phyloP scores from a whole-genome alignment of 1,140 invertebrate species.

The Oryzaephilus surinamensis region DNA sequence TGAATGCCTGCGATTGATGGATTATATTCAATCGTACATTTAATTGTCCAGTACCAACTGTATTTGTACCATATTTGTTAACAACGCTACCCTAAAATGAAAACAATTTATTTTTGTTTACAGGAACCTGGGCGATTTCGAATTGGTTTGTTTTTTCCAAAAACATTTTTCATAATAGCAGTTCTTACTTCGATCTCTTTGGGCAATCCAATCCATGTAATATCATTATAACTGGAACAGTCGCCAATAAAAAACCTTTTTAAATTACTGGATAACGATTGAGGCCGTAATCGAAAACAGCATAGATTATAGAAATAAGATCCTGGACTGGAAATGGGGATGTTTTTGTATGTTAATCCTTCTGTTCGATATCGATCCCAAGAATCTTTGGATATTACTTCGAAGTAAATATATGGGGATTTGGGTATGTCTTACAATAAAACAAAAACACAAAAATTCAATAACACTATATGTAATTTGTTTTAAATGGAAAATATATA shows the following conservation, averaged over 20 bases:
- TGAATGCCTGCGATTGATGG: constrained; percentile 28
- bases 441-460: neutral
- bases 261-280: constrained; percentile 16
- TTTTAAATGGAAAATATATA: constrained; percentile 4
- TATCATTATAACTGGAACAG: constrained; percentile 24
- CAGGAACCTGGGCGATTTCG: too few relatives aligned
- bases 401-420: constrained; percentile 27
- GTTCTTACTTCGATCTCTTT: constrained; percentile 21
- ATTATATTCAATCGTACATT: constrained; percentile 22
- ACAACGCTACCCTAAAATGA: constrained; percentile 19
- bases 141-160: too few relatives aligned
- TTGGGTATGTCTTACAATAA: constrained; percentile 15
- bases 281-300: constrained; percentile 23
- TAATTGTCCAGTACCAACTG: constrained; percentile 21
- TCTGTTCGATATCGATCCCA: constrained; percentile 28
- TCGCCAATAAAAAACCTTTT: constrained; percentile 30
- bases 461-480: neutral
- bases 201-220: constrained; percentile 24
- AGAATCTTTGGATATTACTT: constrained; percentile 26
- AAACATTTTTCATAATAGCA: constrained; percentile 2
- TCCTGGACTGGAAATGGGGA: constrained; percentile 25
- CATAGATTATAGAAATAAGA: constrained; percentile 18
- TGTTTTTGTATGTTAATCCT: constrained; percentile 24
- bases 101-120: too few relatives aligned
- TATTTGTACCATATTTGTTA: constrained; percentile 26